phyloP scores from a whole-genome alignment of 1,140 invertebrate genomes.

The Eupristina koningsbergeri region DNA sequence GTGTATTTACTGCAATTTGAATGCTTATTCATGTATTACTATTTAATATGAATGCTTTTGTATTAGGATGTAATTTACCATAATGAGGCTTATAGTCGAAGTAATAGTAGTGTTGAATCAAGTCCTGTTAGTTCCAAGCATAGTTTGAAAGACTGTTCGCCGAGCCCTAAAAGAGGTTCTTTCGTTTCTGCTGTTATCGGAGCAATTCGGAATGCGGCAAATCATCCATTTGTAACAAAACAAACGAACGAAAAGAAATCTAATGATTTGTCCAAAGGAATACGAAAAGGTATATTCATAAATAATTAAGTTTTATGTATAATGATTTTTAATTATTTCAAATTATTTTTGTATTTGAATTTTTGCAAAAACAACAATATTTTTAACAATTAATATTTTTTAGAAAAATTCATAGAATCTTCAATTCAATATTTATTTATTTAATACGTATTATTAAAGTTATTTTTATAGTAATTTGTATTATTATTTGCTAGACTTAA shows the following conservation, averaged over 20 bases:
- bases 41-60: not conserved
- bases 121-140: constrained; percentile 75
- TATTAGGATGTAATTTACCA: constrained; percentile 81
- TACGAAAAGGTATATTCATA: constrained; percentile 63
- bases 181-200: constrained; percentile 80
- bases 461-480: not conserved
- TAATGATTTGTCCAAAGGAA: constrained; percentile 58
- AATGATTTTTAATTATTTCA: not conserved
- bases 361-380: not conserved
- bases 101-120: constrained; percentile 75
- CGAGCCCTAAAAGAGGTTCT: constrained; percentile 77
- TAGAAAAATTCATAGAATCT: not conserved
- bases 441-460: too few relatives aligned
- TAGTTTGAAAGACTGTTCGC: constrained; percentile 72
- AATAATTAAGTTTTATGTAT: not conserved
- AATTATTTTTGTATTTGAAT: not conserved
- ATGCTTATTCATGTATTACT: too few relatives aligned
- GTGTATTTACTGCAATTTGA: not conserved
- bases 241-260: constrained; percentile 61
- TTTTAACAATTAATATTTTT: not conserved
- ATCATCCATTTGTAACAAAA: constrained; percentile 71
- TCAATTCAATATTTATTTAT: not conserved
- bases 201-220: constrained; percentile 78
- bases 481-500: constrained; percentile 60
- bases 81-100: constrained; percentile 81